phyloP scores from a whole-genome alignment of 2,113 vertebrate genomes.

The Petromus typicus region DNA sequence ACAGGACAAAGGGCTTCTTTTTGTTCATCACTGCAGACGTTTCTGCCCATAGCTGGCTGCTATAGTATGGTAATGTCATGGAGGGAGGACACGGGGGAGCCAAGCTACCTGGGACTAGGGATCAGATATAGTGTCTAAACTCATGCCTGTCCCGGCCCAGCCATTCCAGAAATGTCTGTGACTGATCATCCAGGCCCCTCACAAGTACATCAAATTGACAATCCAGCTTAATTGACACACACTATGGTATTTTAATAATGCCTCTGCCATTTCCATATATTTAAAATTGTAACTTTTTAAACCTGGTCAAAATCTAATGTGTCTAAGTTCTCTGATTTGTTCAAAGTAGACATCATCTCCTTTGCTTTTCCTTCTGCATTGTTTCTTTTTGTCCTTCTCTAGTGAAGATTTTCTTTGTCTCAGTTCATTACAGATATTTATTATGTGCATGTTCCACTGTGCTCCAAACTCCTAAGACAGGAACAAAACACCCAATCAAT shows the following conservation, averaged over 20 bases:
- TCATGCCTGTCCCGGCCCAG: neutral
- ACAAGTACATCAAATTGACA: neutral
- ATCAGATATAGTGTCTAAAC: neutral
- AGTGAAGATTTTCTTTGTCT: slow-evolving; percentile 18
- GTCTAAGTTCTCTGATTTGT: neutral
- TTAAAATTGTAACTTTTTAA: slow-evolving; percentile 39
- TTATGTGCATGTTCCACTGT: neutral
- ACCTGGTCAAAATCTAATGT: neutral
- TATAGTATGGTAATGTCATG: neutral
- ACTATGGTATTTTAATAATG: slow-evolving; percentile 37
- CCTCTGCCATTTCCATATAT: neutral
- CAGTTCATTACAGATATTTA: neutral
- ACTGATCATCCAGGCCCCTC: neutral
- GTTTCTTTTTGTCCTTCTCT: neutral
- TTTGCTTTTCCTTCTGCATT: neutral
- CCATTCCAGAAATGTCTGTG: neutral
- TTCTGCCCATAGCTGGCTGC: neutral
- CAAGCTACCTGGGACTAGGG: neutral
- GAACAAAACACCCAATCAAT: neutral
- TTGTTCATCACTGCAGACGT: neutral
- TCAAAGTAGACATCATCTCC: slow-evolving; percentile 5
- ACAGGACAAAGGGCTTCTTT: neutral
- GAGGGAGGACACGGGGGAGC: neutral
- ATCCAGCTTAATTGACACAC: neutral
- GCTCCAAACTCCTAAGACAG: neutral